Conservation (phyloP, 2,888 invertebrate genomes). For the Apotomis turbidana region DNA sequence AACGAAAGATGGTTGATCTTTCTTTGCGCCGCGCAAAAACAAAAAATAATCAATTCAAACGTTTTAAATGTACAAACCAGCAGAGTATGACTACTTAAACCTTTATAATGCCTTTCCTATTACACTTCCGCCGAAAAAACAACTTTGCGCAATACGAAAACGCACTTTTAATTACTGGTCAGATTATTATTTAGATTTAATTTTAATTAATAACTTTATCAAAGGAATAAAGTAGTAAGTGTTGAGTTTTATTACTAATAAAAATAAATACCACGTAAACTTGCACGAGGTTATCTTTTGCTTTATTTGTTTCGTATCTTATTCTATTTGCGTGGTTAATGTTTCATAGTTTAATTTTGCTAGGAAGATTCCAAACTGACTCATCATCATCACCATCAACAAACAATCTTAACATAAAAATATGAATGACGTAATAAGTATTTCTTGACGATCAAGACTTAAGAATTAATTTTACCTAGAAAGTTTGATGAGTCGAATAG, state of each 20-base stretch:
- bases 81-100: conserved; percentile 6
- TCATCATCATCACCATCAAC: conserved; percentile 7
- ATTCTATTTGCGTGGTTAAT: neutral
- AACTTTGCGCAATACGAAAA: conserved; percentile 28
- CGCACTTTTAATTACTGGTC: neutral
- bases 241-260: neutral
- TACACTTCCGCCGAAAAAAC: conserved; percentile 21
- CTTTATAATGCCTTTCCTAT: conserved; percentile 13
- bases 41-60: neutral
- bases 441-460: conserved; percentile 19
- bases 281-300: neutral
- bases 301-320: neutral
- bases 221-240: neutral
- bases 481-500: conserved; percentile 1
- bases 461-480: neutral
- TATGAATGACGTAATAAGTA: neutral
- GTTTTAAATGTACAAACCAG: conserved; percentile 14
- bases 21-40: neutral
- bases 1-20: neutral
- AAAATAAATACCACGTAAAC: neutral
- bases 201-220: neutral
- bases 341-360: conserved; percentile 13
- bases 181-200: neutral
- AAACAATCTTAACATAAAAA: conserved; percentile 13
- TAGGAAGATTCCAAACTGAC: conserved; percentile 5